A percentile compares a stretch with the other conserved stretches of the same genome.
phyloP scores from a whole-genome alignment of 2,113 vertebrate species.

The Pongo abelii region DNA sequence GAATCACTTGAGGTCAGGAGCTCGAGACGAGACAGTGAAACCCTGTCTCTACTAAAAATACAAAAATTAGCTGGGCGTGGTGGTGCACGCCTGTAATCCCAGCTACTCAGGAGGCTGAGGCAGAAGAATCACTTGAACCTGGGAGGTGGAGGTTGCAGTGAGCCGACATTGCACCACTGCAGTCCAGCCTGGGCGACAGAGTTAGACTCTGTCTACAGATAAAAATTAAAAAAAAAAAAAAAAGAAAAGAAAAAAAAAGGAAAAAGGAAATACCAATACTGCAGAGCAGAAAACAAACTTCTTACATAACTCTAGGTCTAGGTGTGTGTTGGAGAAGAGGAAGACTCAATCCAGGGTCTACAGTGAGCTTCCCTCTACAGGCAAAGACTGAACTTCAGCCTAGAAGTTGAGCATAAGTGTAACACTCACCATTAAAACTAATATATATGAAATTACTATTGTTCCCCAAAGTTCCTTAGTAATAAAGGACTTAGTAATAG shows the following conservation, averaged over 20 bases:
- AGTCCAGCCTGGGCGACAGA: no score
- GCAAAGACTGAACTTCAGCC: background rate
- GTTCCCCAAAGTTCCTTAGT: background rate
- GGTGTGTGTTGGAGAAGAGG: background rate
- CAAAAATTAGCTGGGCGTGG: no score
- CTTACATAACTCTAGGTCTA: background rate
- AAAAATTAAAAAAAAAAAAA: no score
- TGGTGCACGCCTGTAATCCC: no score
- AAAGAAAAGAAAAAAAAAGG: background rate
- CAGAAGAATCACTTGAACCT: no score
- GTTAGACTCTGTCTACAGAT: no score
- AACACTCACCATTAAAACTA: background rate
- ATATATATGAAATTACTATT: background rate
- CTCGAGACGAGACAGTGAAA: no score
- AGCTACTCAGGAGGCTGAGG: no score
- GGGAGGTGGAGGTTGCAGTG: no score
- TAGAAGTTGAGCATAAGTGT: background rate
- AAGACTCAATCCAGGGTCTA: background rate
- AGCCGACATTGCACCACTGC: no score
- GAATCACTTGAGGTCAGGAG: no score
- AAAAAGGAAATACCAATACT: background rate
- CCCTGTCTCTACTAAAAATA: no score
- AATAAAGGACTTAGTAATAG: background rate
- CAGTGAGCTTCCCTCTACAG: background rate
- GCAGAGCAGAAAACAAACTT: background rate